Evolutionary conservation across 2,888 invertebrate species (phyloP).

Genomic region (Caenorhabditis uteleia): DNA sequence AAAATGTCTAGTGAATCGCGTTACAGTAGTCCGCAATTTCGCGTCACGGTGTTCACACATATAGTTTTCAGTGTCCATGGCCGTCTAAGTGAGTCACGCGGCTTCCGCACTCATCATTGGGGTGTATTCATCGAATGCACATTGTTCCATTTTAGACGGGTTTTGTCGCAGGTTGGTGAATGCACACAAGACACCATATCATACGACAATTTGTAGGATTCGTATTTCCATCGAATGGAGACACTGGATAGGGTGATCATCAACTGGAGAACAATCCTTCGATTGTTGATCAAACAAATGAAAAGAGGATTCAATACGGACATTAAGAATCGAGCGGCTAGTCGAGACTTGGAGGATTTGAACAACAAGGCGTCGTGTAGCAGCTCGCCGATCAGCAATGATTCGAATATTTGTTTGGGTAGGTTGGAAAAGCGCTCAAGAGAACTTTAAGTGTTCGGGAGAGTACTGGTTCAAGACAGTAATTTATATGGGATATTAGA

Average conservation of each 20-base stretch:
- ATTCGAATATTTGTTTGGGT: conserved; percentile 18
- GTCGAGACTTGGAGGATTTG: conserved; percentile 31
- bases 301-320: conserved; percentile 53
- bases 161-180: conserved; percentile 38
- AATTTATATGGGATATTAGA: no score
- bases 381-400: conserved; percentile 29
- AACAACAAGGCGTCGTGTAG: conserved; percentile 26
- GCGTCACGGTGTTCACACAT: no score
- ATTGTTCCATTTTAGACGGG: conserved; percentile 52
- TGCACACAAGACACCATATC: background rate
- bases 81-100: conserved; percentile 44
- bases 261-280: conserved; percentile 52
- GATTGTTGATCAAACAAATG: conserved; percentile 55
- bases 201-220: conserved; percentile 25
- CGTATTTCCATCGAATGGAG: conserved; percentile 35
- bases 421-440: conserved; percentile 4
- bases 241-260: conserved; percentile 48
- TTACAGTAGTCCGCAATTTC: no score
- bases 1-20: background rate
- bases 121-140: conserved; percentile 62
- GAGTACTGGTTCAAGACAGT: background rate
- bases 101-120: conserved; percentile 58
- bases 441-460: no score
- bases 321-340: conserved; percentile 50
- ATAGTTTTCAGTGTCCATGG: conserved; percentile 47